These are phyloP conservation scores for Poecile montanus DNA, from an alignment of 2,797 vertebrate genomes.

Conservation along the genomic window DNA sequence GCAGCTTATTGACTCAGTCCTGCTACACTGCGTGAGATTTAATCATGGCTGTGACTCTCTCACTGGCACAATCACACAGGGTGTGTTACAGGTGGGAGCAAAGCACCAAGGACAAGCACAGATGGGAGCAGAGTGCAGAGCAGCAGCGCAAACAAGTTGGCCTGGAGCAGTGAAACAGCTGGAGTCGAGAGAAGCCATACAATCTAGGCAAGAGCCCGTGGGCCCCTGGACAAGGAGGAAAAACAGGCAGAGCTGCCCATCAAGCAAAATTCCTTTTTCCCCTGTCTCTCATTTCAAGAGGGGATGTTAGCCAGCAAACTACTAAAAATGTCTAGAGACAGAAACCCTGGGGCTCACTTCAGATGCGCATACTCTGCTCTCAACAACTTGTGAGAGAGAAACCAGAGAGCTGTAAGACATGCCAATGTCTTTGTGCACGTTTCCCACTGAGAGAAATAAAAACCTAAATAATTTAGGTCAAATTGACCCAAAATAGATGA, in stretches of 20 bases:
- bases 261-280: background rate
- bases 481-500: slow-evolving; percentile 4
- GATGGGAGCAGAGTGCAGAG: background rate
- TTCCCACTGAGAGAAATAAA: slow-evolving; percentile 21
- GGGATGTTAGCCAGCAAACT: background rate
- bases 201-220: background rate
- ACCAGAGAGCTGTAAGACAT: background rate
- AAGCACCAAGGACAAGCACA: background rate
- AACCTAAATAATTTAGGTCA: background rate
- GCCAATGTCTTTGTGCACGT: background rate
- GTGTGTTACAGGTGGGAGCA: accelerated
- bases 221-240: background rate
- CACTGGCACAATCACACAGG: background rate
- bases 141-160: background rate
- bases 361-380: background rate
- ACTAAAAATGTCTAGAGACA: background rate
- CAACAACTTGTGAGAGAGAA: background rate
- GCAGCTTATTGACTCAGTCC: background rate
- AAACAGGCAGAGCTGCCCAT: background rate
- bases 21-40: background rate
- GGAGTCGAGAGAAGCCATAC: background rate
- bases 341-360: background rate
- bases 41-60: background rate
- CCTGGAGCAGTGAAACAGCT: background rate
- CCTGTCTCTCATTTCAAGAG: background rate